phyloP scores from a whole-genome alignment of 2,888 invertebrate genomes.

The Ochlodes sylvanus region DNA sequence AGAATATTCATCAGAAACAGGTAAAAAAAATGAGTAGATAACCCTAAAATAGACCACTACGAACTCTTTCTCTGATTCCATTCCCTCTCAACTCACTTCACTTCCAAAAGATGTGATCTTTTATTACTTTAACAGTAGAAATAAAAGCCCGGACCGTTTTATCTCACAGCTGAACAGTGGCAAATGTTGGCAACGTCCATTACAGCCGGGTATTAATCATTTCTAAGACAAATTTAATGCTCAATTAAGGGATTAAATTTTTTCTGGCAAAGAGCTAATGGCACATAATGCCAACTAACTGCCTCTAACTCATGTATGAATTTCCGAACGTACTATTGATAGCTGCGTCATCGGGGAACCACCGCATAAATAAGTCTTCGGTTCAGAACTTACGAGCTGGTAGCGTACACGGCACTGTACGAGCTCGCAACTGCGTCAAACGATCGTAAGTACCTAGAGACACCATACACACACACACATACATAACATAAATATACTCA shows the following conservation, averaged over 20 bases:
- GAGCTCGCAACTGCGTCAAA: too few species aligned
- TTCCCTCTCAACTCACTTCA: slow-evolving; percentile 9
- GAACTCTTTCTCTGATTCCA: neutral
- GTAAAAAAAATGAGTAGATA: too few species aligned
- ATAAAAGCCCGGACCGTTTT: slow-evolving; percentile 27
- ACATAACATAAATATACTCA: too few species aligned
- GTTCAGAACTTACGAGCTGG: too few species aligned
- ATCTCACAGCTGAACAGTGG: slow-evolving; percentile 32
- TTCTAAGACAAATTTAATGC: slow-evolving; percentile 40
- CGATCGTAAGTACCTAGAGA: too few species aligned
- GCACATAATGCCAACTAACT: slow-evolving; percentile 36
- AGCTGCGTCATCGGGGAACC: neutral
- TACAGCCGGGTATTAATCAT: slow-evolving; percentile 35
- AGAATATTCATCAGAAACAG: too few species aligned
- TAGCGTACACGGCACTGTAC: too few species aligned
- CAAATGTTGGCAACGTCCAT: slow-evolving; percentile 36
- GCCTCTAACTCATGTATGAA: slow-evolving; percentile 5
- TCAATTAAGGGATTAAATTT: slow-evolving; percentile 39
- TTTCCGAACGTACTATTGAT: neutral
- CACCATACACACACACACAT: too few species aligned
- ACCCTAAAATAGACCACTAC: too few species aligned
- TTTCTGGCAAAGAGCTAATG: slow-evolving; percentile 39
- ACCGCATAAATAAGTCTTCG: too few species aligned
- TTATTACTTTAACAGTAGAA: slow-evolving; percentile 28
- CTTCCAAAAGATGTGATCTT: slow-evolving; percentile 20